Evolutionary conservation across 2,113 vertebrate species (phyloP).

Genomic region (Xiphorhynchus elegans): DNA sequence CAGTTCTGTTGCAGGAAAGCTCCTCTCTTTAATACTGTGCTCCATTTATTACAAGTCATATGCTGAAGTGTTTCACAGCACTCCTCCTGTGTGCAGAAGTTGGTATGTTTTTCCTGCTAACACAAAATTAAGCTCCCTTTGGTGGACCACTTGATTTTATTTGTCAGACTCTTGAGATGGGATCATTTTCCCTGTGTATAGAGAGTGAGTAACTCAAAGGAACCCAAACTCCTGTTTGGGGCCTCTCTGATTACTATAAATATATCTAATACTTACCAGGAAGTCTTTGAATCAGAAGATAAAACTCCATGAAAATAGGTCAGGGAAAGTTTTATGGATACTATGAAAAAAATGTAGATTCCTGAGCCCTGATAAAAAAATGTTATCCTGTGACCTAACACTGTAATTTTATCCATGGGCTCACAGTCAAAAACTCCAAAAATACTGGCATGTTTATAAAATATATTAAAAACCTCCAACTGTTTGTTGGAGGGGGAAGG

Average conservation of each 20-base stretch:
- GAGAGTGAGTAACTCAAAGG: background rate
- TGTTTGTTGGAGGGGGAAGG: background rate
- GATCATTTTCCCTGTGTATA: background rate
- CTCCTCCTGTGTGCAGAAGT: background rate
- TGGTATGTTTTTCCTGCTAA: background rate
- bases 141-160: background rate
- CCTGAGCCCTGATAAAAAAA: slow-evolving; percentile 9
- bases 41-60: background rate
- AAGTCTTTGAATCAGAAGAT: background rate
- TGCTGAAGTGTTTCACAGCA: background rate
- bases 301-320: slow-evolving; percentile 22
- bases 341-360: slow-evolving; percentile 13
- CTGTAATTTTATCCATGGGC: background rate
- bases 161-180: background rate
- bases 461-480: background rate
- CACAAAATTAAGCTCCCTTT: background rate
- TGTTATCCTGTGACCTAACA: background rate
- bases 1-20: background rate
- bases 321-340: slow-evolving; percentile 25
- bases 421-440: background rate
- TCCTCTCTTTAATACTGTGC: background rate
- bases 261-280: background rate
- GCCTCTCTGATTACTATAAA: background rate
- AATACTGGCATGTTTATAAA: background rate
- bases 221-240: background rate